Evolutionary conservation across 2,888 invertebrate genomes (phyloP), one percentile per base, ranked within the genome.

Genomic region (Boloria euphrosyne): DNA sequence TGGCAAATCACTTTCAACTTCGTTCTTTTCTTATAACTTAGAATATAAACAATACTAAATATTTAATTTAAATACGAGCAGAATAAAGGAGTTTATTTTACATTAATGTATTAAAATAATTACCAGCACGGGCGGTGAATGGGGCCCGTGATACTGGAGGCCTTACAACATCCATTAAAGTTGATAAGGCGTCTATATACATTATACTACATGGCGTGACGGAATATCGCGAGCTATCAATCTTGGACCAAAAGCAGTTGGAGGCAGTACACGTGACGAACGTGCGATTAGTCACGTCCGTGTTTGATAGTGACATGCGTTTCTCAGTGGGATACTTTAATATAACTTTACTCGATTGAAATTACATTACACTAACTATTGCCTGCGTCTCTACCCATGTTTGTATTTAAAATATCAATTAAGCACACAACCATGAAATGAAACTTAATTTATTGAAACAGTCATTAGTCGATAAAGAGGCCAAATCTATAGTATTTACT

Each of bases 231-330:
- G 53, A 44, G 54, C 63, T 66, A 66, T 69, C 60, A 57, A 61
- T 50, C 57, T 22, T 27, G 31, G 50, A 59, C 53, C 68, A 59
- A 66, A 63, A 61, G 44, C 43, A 62, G 57, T 55, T 52, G 47
- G 57, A 44, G 46, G 43, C 47, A 31, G 27, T 43, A 49, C 58
- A 68, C 62, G 68, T 68, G 64, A 59, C 54, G 50, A 62, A 59
- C 69, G 66, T 57, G 67, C 65, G 69, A 69, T 71, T 66, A 67
- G 69, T 67, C 71, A 72, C 72, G 71, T 72, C 62, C 64, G 62
- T 61, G 61, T 54, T 43, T 54, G 67, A 67, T 50, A 62, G 31
- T 61, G 67, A 65, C 61, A 67, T 61, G 64, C 50, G 59, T 64
- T 49, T 27, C 51, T 47, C 66, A 61, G 58, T 66, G 54, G 66